phyloP scores from a whole-genome alignment of 2,113 vertebrate genomes.

The Excalfactoria chinensis region DNA sequence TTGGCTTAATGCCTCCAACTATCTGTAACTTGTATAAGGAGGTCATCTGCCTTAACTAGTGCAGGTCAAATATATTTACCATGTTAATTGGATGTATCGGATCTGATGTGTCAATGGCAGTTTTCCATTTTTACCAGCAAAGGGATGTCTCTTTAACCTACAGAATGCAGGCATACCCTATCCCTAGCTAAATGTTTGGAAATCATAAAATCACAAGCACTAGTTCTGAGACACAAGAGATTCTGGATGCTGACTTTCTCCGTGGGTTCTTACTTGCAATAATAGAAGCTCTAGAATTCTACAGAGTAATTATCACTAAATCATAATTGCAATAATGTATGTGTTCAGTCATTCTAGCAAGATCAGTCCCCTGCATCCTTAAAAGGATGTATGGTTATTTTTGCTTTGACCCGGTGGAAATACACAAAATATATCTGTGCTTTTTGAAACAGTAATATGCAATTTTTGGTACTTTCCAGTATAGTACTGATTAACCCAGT shows the following conservation, averaged over 20 bases:
- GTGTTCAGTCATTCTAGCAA: conserved; percentile 63
- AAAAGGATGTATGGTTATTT: conserved; percentile 71
- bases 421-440: conserved; percentile 53
- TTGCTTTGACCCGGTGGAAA: conserved; percentile 69
- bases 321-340: conserved; percentile 72
- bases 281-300: conserved; percentile 64
- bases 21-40: conserved; percentile 71
- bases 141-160: conserved; percentile 52
- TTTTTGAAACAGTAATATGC: conserved; percentile 58
- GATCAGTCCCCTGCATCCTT: conserved; percentile 65
- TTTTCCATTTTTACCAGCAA: conserved; percentile 66
- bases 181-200: conserved; percentile 65
- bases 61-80: conserved; percentile 67
- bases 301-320: conserved; percentile 72
- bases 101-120: conserved; percentile 59
- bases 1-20: conserved; percentile 56
- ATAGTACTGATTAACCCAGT: conserved; percentile 70
- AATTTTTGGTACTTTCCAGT: conserved; percentile 75
- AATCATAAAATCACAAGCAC: conserved; percentile 71
- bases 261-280: conserved; percentile 40
- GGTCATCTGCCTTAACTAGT: conserved; percentile 69
- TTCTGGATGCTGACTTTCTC: conserved; percentile 25
- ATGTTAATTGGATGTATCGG: conserved; percentile 71
- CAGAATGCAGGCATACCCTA: conserved; percentile 55
- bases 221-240: conserved; percentile 52